Base-by-base conservation (phyloP, 2,888 invertebrate species). In the Tortrix viridana region DNA sequence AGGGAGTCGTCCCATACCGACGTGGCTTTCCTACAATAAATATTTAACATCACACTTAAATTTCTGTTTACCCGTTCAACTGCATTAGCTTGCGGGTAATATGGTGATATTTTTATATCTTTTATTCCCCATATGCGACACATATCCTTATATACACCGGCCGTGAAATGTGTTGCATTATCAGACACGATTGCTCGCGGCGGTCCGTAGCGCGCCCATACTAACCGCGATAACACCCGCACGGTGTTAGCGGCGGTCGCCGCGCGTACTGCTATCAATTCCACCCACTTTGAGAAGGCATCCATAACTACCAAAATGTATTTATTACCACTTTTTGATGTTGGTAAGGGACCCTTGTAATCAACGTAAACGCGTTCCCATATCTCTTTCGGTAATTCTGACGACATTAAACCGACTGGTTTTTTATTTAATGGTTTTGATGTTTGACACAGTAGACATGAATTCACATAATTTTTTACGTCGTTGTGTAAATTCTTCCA, bases 161-260 rank as follows among this genome's bases (percentile, higher is more conserved):
- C 59, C 18, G 59, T 59, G 50, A 59, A 59, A 59, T 59, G 59
- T 16, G 43, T 59, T 20, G 19, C 59, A 44, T 59, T 59, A 37
- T 59, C 59, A 5, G 59, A 50, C 4, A 59, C 50, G 32, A 58
- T 5, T 1, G 9, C 41, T 38, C 49, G 48, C 49, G 57, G 57
- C 26, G 57, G 49, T 16, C 57, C 57, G 23, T 58, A 58, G 12
- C 7, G n/a, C 38, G 48, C 41, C 57, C 57, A 58, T 16, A 58
- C 48, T 16, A 19, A 12, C 1, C 57, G 22, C 23, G 57, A 16
- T 2, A 58, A 49, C 41, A 23, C 22, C 12, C 57, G 57, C 23
- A 58, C 57, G 22, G 57, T 58, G 23, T 41, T 43, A 3, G 53
- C 43, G 22, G 54, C 54, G 23, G 43, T 49, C 16, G 57, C 57